Evolutionary conservation across 2,888 invertebrate genomes (phyloP), one percentile per base, ranked within the genome.

Genomic region (Plagodis pulveraria): DNA sequence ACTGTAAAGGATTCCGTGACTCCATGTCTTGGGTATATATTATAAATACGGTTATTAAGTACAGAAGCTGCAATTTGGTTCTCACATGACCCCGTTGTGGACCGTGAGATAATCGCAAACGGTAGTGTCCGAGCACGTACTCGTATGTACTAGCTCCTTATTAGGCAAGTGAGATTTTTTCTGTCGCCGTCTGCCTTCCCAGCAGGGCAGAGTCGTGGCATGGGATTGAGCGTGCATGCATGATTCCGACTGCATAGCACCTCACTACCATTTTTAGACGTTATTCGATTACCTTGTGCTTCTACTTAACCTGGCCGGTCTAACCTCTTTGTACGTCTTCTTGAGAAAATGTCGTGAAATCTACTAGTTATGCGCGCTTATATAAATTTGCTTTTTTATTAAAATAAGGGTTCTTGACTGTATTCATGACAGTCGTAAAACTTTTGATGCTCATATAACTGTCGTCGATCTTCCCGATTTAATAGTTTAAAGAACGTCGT

Each of bases 21-120:
- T 84, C 61, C 69, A 68, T 65, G 69, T 74, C 72, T 62, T 69
- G 74, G 72, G 76, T 80, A 78, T 81, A 78, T 79, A 77, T 79
- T 77, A 81, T 77, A 79, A 82, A 79, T 73, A 74, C 77, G 68
- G 74, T 79, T 77, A 81, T 83, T 82, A 81, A 69, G 75, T 76
- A 72, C 83, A 82, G 81, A 79, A 81, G 84, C 74, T 72, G 81
- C 80, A 80, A 81, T 84, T 88, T 78, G 74, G 81, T 86, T 88
- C 86, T 80, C 88, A 83, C 84, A 80, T 89, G 89, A 89, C 89
- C 88, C 80, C 84, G 81, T 84, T 85, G 77, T 71, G 72, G 83
- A 85, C 87, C 90, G 89, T 90, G 90, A 89, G 90, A 91, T 89
- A 88, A 88, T 89, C 89, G 89, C 87, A 72, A 80, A 80, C 87